Conservation (phyloP, 2,888 invertebrate species). For the Trachelus tabidus region DNA sequence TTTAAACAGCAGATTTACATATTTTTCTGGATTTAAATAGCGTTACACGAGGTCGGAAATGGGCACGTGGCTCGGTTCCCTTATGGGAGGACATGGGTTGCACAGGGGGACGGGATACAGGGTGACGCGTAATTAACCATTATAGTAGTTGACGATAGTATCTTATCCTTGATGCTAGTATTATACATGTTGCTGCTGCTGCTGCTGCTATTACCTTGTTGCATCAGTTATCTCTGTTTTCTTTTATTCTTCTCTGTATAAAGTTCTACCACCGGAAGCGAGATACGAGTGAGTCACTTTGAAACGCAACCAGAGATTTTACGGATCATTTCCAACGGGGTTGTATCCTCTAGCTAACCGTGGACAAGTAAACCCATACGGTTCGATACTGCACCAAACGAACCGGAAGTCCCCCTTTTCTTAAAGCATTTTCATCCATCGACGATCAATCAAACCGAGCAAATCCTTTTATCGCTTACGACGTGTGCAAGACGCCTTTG, state of each 20-base stretch:
- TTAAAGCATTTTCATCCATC: not conserved
- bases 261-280: not conserved
- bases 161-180: not conserved
- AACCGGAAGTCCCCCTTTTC: not conserved
- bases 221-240: not conserved
- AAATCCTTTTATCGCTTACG: constrained; percentile 6
- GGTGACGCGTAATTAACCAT: not conserved
- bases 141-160: not conserved
- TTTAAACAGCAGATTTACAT: constrained; percentile 52
- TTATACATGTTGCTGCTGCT: not conserved
- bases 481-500: constrained; percentile 1
- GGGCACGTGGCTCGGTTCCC: constrained; percentile 34
- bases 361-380: not conserved
- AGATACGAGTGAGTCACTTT: not conserved
- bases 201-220: not conserved
- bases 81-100: not conserved
- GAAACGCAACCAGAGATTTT: not conserved
- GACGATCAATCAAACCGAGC: constrained; percentile 10
- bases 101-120: not conserved
- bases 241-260: not conserved
- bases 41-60: constrained; percentile 34
- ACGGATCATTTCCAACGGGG: not conserved
- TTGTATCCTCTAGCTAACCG: not conserved
- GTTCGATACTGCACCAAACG: not conserved
- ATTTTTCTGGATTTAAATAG: constrained; percentile 48